Evolutionary conservation across 2,888 invertebrate genomes (phyloP).

Genomic region (Oeneis ivallda): DNA sequence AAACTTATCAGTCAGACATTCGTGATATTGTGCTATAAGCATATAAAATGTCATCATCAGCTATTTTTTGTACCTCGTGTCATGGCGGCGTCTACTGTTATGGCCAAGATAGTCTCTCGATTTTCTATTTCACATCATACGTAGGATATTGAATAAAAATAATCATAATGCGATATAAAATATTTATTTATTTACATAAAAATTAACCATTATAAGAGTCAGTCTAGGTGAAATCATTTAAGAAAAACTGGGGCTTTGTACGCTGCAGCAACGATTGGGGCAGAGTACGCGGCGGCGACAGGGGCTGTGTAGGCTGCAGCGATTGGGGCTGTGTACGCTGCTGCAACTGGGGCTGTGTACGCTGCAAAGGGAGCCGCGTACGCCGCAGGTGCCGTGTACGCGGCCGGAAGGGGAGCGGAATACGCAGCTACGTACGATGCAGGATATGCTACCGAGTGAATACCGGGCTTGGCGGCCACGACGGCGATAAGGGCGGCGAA

Average conservation of each 20-base stretch:
- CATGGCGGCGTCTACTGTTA: too few relatives aligned
- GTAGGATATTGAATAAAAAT: neutral
- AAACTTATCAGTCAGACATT: too few relatives aligned
- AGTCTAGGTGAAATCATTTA: conserved; percentile 27
- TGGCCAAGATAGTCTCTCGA: too few relatives aligned
- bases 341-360: conserved; percentile 46
- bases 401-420: conserved; percentile 57
- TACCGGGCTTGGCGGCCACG: conserved; percentile 71
- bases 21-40: too few relatives aligned
- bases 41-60: too few relatives aligned
- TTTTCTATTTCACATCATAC: too few relatives aligned
- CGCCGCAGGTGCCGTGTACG: conserved; percentile 48
- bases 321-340: conserved; percentile 46
- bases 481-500: conserved; percentile 64
- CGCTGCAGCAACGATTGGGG: conserved; percentile 49
- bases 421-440: conserved; percentile 51
- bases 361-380: conserved; percentile 58
- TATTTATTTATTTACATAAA: conserved; percentile 6
- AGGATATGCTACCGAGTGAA: conserved; percentile 56
- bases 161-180: neutral
- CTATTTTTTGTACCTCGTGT: too few relatives aligned
- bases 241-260: conserved; percentile 41
- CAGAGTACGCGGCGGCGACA: conserved; percentile 28
- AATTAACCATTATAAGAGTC: neutral
- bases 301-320: conserved; percentile 22